Evolutionary conservation across 2,113 vertebrate species (phyloP), one percentile per base, ranked within the genome.

Genomic region (Podocnemis expansa): DNA sequence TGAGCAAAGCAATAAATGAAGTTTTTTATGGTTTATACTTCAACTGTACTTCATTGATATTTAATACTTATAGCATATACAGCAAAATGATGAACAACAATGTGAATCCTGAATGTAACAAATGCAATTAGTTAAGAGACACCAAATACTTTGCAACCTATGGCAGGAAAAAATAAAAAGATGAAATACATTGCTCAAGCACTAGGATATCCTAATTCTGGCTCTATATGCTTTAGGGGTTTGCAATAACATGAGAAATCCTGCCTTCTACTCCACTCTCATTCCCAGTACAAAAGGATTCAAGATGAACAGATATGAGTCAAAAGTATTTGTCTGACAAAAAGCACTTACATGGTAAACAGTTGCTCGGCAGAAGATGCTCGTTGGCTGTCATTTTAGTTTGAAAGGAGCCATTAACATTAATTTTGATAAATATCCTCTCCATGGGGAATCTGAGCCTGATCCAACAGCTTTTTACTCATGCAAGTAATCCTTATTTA

Each of bases 11-110:
- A 43, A 55, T 9, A 5, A 56, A 56, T 56, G 13, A 80, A 12
- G 51, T 43, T 29, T 91, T 87, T 95, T 56, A 92, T 85, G 67
- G 58, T 94, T 86, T 94, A 43, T 94, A 89, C 0, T 3, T 95
- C 87, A 96, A 85, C 45, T 56, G 60, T 2, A 1, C 75, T 80
- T 80, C 89, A 97, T 93, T 96, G 97, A 97, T 97, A 95, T 95
- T 95, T 96, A 96, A 97, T 96, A 97, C 78, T 85, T 97, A 91
- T 93, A 91, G 93, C 87, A 94, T 93, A 93, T 95, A 89, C 87
- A 96, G 85, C 90, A 85, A 96, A 93, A 96, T 96, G 93, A 89
- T 78, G 94, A 75, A 80, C 84, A 95, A 91, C 92, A 97, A 96
- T 95, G 95, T 92, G 95, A 97, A 96, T 94, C 31, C 38, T 92